Conservation (phyloP, 1,140 invertebrate species). For the Pinna nobilis region DNA sequence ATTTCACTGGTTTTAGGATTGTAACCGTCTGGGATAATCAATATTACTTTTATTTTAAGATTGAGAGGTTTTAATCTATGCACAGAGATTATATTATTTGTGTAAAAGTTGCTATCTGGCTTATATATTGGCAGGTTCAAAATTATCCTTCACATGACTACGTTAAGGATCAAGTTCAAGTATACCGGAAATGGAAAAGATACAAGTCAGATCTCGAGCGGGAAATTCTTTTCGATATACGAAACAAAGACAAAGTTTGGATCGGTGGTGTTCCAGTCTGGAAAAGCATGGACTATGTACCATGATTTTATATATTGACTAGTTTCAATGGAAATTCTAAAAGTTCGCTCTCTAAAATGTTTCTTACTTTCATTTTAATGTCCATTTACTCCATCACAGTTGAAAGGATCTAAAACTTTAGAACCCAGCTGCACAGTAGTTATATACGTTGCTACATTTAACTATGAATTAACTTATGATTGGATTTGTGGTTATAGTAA, state of each 20-base stretch:
- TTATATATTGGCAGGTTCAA: slow-evolving; percentile 51
- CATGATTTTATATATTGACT: too few relatives aligned
- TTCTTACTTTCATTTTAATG: too few relatives aligned
- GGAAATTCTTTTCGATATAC: slow-evolving; percentile 36
- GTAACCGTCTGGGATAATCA: neutral
- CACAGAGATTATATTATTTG: neutral
- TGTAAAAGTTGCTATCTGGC: neutral
- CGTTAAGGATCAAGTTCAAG: slow-evolving; percentile 50
- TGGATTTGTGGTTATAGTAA: too few relatives aligned
- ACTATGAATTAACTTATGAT: too few relatives aligned
- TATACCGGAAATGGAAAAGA: slow-evolving; percentile 52
- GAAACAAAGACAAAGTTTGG: slow-evolving; percentile 23
- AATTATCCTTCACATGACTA: slow-evolving; percentile 53
- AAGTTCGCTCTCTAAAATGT: too few relatives aligned
- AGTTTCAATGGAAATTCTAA: too few relatives aligned
- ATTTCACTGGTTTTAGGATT: too few relatives aligned
- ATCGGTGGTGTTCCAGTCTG: slow-evolving; percentile 36
- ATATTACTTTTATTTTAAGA: neutral
- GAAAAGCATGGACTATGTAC: neutral
- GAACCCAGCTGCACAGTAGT: too few relatives aligned
- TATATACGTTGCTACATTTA: too few relatives aligned
- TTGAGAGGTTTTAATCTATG: too few relatives aligned
- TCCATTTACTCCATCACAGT: too few relatives aligned
- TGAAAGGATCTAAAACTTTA: too few relatives aligned
- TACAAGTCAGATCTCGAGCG: slow-evolving; percentile 51